Conservation (phyloP, 2,113 vertebrate species). For the Crotophaga sulcirostris region DNA sequence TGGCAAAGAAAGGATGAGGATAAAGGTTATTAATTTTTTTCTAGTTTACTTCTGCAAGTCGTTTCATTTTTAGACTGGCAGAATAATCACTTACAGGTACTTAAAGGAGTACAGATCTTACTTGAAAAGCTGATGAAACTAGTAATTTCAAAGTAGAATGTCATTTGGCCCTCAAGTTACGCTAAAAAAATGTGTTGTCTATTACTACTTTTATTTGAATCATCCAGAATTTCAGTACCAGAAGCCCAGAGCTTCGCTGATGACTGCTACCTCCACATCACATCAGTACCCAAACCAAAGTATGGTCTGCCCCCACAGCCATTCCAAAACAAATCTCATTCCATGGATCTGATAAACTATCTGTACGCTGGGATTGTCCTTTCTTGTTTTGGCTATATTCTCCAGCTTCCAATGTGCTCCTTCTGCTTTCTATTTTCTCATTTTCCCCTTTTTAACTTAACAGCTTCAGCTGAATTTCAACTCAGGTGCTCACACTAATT, state of each 20-base stretch:
- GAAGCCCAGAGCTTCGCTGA: background rate
- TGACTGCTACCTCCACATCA: background rate
- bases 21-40: background rate
- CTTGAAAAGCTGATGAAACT: background rate
- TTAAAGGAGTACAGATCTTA: background rate
- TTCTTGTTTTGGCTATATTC: rapidly evolving
- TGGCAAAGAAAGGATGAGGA: background rate
- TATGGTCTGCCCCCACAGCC: background rate
- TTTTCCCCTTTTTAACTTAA: background rate
- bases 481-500: background rate
- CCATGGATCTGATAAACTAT: background rate
- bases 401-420: background rate
- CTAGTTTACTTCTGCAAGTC: background rate
- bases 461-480: background rate
- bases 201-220: background rate
- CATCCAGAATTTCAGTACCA: background rate
- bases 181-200: background rate
- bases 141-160: background rate
- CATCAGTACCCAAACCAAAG: background rate
- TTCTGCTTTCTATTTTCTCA: background rate
- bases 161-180: background rate
- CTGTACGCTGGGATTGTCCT: background rate
- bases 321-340: background rate
- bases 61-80: background rate
- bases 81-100: background rate